Evolutionary conservation across 2,888 invertebrate genomes (phyloP).

Genomic region (Mamestra brassicae): DNA sequence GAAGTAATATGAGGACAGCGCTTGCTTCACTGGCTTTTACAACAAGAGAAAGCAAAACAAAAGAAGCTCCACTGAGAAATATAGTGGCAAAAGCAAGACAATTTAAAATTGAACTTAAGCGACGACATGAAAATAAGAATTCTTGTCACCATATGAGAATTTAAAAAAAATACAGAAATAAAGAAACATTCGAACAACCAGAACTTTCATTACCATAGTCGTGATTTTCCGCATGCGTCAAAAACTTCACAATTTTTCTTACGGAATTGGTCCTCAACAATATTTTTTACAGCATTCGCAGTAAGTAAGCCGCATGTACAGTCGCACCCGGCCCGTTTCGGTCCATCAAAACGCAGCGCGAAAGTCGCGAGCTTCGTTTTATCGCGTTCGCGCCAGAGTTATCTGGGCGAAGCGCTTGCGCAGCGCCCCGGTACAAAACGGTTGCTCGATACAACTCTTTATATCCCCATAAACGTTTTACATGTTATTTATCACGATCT

Average conservation of each 20-base stretch:
- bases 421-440: slow-evolving; percentile 72
- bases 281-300: slow-evolving; percentile 40
- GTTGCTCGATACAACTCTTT: slow-evolving; percentile 70
- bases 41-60: not conserved
- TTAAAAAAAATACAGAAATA: too few relatives aligned
- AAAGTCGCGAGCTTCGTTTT: slow-evolving; percentile 80
- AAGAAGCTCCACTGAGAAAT: not conserved
- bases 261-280: not conserved
- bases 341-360: slow-evolving; percentile 78
- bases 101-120: not conserved
- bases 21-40: not conserved
- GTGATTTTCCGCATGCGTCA: not conserved
- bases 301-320: slow-evolving; percentile 64
- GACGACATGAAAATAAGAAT: not conserved
- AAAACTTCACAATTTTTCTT: not conserved
- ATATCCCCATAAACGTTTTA: slow-evolving; percentile 76
- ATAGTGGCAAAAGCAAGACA: not conserved
- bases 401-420: slow-evolving; percentile 72
- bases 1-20: not conserved
- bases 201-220: not conserved
- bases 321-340: slow-evolving; percentile 71
- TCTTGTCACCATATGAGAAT: not conserved
- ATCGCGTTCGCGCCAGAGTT: slow-evolving; percentile 76
- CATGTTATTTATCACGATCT: slow-evolving; percentile 74
- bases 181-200: too few relatives aligned